Conservation (phyloP, 2,113 vertebrate genomes). For the Pycnonotus jocosus region DNA sequence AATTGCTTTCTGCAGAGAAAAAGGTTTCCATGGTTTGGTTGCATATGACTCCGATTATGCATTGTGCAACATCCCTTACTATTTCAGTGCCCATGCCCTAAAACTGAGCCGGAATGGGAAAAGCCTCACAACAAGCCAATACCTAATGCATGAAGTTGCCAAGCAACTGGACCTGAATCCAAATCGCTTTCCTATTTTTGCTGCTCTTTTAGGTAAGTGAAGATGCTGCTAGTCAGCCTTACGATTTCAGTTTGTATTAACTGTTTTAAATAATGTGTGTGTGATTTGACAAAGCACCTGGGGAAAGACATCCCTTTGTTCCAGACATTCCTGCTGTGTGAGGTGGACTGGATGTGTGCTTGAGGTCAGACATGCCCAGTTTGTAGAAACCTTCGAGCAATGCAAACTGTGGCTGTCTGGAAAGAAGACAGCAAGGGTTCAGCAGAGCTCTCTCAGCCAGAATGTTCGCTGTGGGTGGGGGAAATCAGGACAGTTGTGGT, state of each 20-base stretch:
- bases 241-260: background rate
- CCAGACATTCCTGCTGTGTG: background rate
- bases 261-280: background rate
- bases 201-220: slow-evolving; percentile 90
- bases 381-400: background rate
- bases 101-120: slow-evolving; percentile 97
- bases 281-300: background rate
- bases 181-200: slow-evolving; percentile 91
- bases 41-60: slow-evolving; percentile 96
- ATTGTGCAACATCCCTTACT: slow-evolving; percentile 92
- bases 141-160: slow-evolving; percentile 95
- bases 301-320: background rate
- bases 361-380: background rate
- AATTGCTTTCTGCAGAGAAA: slow-evolving; percentile 90
- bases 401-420: background rate
- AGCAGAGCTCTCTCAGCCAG: background rate
- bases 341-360: background rate
- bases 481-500: background rate
- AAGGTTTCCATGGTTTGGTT: slow-evolving; percentile 91
- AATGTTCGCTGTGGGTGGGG: background rate
- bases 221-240: background rate
- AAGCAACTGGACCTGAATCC: slow-evolving; percentile 94
- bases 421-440: background rate
- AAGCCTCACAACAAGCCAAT: slow-evolving; percentile 95
- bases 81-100: slow-evolving; percentile 94